Evolutionary conservation across 2,888 invertebrate genomes (phyloP).

Genomic region (Pocota personata): DNA sequence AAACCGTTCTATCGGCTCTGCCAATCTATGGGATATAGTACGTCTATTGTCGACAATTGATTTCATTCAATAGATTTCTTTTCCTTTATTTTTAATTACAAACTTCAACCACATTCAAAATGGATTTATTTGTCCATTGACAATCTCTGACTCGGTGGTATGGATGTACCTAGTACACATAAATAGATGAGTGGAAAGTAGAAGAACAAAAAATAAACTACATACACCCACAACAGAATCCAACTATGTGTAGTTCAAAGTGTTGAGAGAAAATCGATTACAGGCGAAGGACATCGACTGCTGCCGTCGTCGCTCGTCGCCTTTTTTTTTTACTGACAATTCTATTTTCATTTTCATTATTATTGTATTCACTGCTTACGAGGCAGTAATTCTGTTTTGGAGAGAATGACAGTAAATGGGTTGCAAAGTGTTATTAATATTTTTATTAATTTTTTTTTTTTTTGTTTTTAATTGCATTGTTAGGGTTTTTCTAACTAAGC

Average conservation of each 20-base stretch:
- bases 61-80: neutral
- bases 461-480: conserved; percentile 18
- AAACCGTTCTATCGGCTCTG: neutral
- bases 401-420: conserved; percentile 8
- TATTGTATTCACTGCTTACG: conserved; percentile 5
- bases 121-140: conserved; percentile 14
- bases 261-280: conserved; percentile 44
- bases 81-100: conserved; percentile 27
- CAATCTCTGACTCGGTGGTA: conserved; percentile 8
- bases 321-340: neutral
- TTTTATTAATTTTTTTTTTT: neutral
- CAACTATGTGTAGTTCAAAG: conserved; percentile 1
- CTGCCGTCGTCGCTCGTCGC: neutral
- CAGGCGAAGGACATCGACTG: conserved; percentile 23
- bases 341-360: conserved; percentile 39
- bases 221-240: neutral
- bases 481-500: conserved; percentile 23
- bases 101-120: conserved; percentile 11
- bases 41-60: neutral
- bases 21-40: neutral
- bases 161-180: conserved; percentile 9
- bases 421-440: conserved; percentile 21
- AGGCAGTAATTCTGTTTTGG: conserved; percentile 1
- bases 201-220: neutral
- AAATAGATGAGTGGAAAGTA: conserved; percentile 7